Evolutionary conservation across 2,888 invertebrate genomes (phyloP).

Genomic region (Agrochola macilenta): DNA sequence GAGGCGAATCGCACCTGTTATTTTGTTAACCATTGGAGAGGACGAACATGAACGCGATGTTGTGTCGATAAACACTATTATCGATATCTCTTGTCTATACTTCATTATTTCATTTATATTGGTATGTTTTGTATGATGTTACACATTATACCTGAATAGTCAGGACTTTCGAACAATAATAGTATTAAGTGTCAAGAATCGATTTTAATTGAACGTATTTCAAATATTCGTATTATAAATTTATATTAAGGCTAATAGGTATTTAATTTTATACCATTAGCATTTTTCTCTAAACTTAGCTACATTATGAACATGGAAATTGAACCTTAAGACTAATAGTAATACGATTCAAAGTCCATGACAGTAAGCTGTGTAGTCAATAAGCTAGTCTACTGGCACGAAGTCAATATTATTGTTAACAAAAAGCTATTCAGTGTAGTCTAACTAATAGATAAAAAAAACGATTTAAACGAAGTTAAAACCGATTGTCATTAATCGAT

Average conservation of each 20-base stretch:
- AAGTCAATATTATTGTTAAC: constrained; percentile 65
- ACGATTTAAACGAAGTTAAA: constrained; percentile 13
- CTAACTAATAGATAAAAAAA: constrained; percentile 22
- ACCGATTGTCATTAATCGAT: constrained; percentile 38
- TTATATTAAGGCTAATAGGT: constrained; percentile 54
- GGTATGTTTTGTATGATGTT: constrained; percentile 11
- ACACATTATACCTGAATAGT: constrained; percentile 21
- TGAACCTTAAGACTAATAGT: constrained; percentile 27
- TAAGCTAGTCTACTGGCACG: constrained; percentile 56
- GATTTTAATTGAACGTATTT: constrained; percentile 56
- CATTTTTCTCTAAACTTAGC: constrained; percentile 41
- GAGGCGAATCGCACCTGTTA: background rate
- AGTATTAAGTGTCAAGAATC: constrained; percentile 39
- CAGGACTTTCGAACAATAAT: constrained; percentile 23
- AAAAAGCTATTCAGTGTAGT: constrained; percentile 48
- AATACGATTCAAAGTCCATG: constrained; percentile 45
- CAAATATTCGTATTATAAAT: constrained; percentile 51
- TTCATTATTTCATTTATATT: constrained; percentile 1
- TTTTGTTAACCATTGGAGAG: background rate
- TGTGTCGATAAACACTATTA: constrained; percentile 24
- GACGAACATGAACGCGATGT: background rate
- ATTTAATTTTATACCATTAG: constrained; percentile 46
- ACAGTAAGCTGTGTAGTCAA: constrained; percentile 40
- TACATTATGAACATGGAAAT: constrained; percentile 41
- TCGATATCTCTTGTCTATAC: constrained; percentile 8